Evolutionary conservation across 2,888 invertebrate genomes (phyloP).

Genomic region (Parnassius apollo): DNA sequence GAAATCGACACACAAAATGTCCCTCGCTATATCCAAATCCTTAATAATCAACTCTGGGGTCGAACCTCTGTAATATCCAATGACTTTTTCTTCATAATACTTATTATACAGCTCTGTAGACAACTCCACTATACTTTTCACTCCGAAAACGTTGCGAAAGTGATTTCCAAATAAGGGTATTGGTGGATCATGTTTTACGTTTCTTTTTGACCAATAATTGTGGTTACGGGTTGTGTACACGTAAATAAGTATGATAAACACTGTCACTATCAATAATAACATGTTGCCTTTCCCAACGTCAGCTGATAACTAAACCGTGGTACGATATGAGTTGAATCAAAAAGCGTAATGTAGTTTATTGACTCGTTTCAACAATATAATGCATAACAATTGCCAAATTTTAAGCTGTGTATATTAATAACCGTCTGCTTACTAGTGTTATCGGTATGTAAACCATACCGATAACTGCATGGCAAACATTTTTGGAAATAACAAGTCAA

Average conservation of each 20-base stretch:
- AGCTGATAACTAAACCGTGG: constrained; percentile 1
- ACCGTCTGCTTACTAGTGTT: too few species aligned
- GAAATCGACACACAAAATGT: constrained; percentile 53
- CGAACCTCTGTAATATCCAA: constrained; percentile 54
- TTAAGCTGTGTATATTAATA: too few species aligned
- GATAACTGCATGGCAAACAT: too few species aligned
- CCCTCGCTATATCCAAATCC: constrained; percentile 51
- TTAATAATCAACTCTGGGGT: constrained; percentile 55
- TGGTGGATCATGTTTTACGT: constrained; percentile 48
- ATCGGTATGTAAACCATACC: too few species aligned
- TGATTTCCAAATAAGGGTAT: constrained; percentile 50
- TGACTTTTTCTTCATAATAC: constrained; percentile 56
- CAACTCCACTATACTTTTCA: constrained; percentile 37
- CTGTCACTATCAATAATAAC: constrained; percentile 30
- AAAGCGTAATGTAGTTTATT: too few species aligned
- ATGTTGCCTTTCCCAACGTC: constrained; percentile 9
- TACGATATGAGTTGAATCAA: too few species aligned
- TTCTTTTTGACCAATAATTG: constrained; percentile 48
- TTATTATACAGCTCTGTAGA: constrained; percentile 49
- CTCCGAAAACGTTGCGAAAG: constrained; percentile 38
- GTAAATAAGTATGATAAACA: constrained; percentile 30
- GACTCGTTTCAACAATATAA: too few species aligned
- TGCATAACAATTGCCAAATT: too few species aligned
- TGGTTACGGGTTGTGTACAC: constrained; percentile 35
- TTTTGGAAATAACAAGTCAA: too few species aligned